phyloP scores from a whole-genome alignment of 2,797 vertebrate genomes.

The Crenuchus spilurus region DNA sequence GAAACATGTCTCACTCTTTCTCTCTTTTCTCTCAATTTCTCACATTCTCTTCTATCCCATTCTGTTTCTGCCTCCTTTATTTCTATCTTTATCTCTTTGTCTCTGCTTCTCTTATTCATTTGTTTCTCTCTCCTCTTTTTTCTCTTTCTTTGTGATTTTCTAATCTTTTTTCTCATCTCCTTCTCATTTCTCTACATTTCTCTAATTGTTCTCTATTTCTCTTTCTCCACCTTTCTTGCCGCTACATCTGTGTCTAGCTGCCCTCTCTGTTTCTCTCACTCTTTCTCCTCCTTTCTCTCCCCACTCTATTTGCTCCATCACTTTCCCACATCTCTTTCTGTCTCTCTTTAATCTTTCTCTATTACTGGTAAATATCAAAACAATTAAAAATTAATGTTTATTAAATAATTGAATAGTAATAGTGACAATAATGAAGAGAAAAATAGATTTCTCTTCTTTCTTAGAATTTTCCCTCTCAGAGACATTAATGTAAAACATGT shows the following conservation, averaged over 20 bases:
- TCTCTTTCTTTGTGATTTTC: conserved; percentile 6
- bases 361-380: no score
- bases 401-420: no score
- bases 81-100: not conserved
- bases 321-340: no score
- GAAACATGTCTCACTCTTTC: conserved; percentile 20
- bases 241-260: no score
- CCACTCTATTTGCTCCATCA: not conserved
- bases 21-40: conserved; percentile 13
- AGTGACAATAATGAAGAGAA: no score
- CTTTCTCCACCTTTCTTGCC: no score
- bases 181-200: not conserved
- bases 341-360: no score
- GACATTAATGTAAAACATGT: no score
- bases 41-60: not conserved
- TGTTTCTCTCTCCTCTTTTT: not conserved
- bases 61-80: not conserved
- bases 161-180: not conserved
- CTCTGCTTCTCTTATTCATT: no score
- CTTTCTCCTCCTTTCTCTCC: not conserved
- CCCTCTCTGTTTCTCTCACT: not conserved
- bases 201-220: not conserved
- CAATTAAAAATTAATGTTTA: no score
- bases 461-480: no score
- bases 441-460: no score